Evolutionary conservation across 2,888 invertebrate genomes (phyloP).

Genomic region (Dryobota labecula): DNA sequence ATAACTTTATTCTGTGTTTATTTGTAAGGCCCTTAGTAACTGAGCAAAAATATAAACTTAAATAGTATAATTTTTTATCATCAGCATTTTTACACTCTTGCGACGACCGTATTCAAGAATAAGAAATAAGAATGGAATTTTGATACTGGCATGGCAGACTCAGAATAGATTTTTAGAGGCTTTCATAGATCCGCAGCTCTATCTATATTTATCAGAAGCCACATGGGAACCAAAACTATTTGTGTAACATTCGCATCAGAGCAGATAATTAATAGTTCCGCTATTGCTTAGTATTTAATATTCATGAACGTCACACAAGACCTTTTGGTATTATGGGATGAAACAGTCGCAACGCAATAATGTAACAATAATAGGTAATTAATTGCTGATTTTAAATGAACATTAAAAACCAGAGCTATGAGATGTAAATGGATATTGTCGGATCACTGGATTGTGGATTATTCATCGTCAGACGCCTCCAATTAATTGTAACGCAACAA

Average conservation of each 20-base stretch:
- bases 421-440: constrained; percentile 55
- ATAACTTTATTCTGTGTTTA: too few species aligned
- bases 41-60: not conserved
- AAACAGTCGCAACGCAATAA: not conserved
- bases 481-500: constrained; percentile 68
- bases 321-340: not conserved
- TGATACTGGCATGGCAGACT: not conserved
- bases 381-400: constrained; percentile 38
- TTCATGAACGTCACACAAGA: constrained; percentile 8
- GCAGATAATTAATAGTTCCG: constrained; percentile 7
- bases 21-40: too few species aligned
- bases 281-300: constrained; percentile 10
- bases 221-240: not conserved
- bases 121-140: not conserved
- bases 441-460: constrained; percentile 52
- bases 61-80: not conserved
- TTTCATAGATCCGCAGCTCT: not conserved
- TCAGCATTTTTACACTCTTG: not conserved
- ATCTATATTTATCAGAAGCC: constrained; percentile 10
- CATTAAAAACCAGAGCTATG: constrained; percentile 30
- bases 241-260: constrained; percentile 5
- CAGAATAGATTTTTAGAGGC: not conserved
- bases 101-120: not conserved
- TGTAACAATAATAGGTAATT: not conserved
- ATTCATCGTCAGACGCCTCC: constrained; percentile 64